Evolutionary conservation across 2,797 vertebrate genomes (phyloP).

Genomic region (Typhlichthys subterraneus): DNA sequence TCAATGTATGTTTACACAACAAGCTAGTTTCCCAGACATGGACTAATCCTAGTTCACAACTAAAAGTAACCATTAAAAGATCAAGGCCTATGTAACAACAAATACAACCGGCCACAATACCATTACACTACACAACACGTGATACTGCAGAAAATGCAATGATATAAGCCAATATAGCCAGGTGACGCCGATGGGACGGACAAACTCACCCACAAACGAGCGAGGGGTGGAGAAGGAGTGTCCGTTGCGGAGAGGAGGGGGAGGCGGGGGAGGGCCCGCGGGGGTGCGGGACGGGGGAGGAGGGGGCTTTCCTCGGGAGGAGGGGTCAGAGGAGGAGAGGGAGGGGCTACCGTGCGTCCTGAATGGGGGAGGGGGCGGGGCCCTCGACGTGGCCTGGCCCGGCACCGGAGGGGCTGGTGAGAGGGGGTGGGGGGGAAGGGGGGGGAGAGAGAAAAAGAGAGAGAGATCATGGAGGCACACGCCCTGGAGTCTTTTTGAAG

Average conservation of each 20-base stretch:
- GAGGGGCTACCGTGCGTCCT: slow-evolving; percentile 81
- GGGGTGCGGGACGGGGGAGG: slow-evolving; percentile 84
- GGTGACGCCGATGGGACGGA: not conserved
- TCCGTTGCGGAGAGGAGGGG: slow-evolving; percentile 88
- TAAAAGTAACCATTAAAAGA: too few relatives aligned
- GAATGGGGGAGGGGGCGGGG: slow-evolving; percentile 86
- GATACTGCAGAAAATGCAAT: not conserved
- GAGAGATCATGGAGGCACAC: slow-evolving; percentile 2
- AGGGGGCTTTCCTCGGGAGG: slow-evolving; percentile 80
- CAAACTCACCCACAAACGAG: slow-evolving; percentile 86
- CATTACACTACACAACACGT: too few relatives aligned
- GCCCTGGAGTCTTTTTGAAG: too few relatives aligned
- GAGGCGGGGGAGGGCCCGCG: slow-evolving; percentile 84
- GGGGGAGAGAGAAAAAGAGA: not conserved
- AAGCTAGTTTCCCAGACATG: too few relatives aligned
- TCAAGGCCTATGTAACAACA: too few relatives aligned
- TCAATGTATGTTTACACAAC: too few relatives aligned
- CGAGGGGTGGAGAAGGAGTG: slow-evolving; percentile 83
- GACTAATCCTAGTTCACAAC: too few relatives aligned
- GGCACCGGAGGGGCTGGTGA: slow-evolving; percentile 84
- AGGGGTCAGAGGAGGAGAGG: slow-evolving; percentile 68
- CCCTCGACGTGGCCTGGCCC: slow-evolving; percentile 69
- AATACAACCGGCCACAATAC: too few relatives aligned
- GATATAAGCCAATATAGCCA: not conserved
- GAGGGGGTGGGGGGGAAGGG: not conserved